phyloP scores from a whole-genome alignment of 2,113 vertebrate genomes.

The Rhegmatorhina hoffmannsi region DNA sequence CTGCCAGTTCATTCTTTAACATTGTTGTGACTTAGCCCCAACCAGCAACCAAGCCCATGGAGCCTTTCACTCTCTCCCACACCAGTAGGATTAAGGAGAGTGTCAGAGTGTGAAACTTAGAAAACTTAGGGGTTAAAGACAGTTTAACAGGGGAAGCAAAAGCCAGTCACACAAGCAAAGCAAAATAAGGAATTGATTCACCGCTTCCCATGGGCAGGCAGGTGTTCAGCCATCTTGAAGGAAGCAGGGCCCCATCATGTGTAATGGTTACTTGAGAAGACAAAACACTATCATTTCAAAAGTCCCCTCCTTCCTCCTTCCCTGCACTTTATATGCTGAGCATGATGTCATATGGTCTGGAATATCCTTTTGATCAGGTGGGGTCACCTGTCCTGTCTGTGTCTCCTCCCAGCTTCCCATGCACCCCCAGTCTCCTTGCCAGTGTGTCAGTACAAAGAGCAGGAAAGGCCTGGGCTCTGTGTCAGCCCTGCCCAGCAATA shows the following conservation, averaged over 20 bases:
- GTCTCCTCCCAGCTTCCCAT: too few species aligned
- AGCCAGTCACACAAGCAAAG: neutral
- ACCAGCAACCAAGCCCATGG: neutral
- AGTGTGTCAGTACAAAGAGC: too few species aligned
- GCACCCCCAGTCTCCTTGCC: too few species aligned
- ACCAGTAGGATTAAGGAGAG: neutral
- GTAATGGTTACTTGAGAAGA: neutral
- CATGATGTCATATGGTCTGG: too few species aligned
- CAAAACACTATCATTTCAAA: neutral
- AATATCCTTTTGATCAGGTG: too few species aligned
- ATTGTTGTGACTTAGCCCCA: neutral
- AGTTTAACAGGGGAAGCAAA: neutral
- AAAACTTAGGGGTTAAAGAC: neutral
- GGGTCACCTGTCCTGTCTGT: too few species aligned
- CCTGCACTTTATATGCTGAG: too few species aligned
- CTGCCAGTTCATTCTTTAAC: neutral
- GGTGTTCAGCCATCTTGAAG: neutral
- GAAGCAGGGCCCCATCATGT: neutral
- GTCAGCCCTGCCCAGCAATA: neutral
- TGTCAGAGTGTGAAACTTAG: neutral
- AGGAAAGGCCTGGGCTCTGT: too few species aligned
- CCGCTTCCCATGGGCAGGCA: neutral
- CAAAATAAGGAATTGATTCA: neutral
- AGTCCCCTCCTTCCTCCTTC: neutral
- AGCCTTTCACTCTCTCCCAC: neutral